Evolutionary conservation across 2,888 invertebrate species (phyloP), one percentile per base, ranked within the genome.

Genomic region (Limnephilus marmoratus): DNA sequence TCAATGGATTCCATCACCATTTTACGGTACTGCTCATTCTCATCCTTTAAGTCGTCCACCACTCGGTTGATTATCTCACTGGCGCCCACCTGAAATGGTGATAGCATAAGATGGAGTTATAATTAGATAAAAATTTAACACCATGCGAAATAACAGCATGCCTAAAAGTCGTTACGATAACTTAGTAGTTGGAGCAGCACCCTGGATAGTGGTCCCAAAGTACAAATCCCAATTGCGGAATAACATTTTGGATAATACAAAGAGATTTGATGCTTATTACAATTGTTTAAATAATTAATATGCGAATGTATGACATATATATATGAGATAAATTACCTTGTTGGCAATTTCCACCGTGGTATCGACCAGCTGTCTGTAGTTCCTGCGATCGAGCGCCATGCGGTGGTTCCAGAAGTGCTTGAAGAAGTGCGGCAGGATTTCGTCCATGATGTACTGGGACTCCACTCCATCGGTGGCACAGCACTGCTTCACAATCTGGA

Each of bases 1-100:
- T 99, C 99, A 92, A 99, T 99, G 0, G 99, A 99, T 95, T 99
- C 99, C 99, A 99, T 99, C 3, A 99, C 99, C 99, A 99, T 99
- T 96, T 99, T 99, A 93, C 99, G 97, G 95, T 99, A 99, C 95
- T 99, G 99, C 95, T 99, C 99, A 95, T 99, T 99, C 95, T 99
- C 99, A 95, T 99, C 99, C 96, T 99, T 99, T 92, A 99, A 96
- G 96, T 99, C 99, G 94, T 99, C 99, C 0, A 99, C 99, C 86
- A 99, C 99, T 93, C 99, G 97, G 95, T 99, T 99, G 93, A 99
- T 99, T 93, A 99, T 99, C 96, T 99, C 99, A 0, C 99, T 99
- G 7, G 99, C 99, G n/a, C 99, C 99, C 91, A 99, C 99, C 96
- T 94, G 81, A 5, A 3, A 85, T 37, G 15, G 41, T 13, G 24